Evolutionary conservation across 2,113 vertebrate genomes (phyloP).

Genomic region (Emydura subglobosa): DNA sequence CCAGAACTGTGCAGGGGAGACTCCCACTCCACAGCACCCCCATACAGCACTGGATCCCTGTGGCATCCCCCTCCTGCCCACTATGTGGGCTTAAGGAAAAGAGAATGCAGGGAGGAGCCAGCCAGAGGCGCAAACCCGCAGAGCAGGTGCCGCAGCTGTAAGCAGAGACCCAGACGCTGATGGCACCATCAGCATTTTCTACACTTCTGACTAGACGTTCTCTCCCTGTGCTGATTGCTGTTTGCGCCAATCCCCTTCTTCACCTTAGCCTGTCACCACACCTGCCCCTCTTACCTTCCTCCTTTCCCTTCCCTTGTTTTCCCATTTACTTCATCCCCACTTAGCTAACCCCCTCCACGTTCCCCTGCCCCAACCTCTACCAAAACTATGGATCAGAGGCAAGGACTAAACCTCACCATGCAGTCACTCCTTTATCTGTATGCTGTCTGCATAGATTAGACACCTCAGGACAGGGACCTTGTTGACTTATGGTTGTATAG

Average conservation of each 20-base stretch:
- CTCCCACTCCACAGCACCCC: background rate
- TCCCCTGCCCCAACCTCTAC: no score
- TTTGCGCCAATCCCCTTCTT: background rate
- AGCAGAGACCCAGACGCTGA: background rate
- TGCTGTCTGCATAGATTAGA: rapidly evolving
- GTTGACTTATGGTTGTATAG: background rate
- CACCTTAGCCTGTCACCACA: background rate
- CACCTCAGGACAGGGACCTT: no score
- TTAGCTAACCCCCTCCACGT: background rate
- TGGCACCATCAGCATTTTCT: background rate
- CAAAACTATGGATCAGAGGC: background rate
- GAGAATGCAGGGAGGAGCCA: background rate
- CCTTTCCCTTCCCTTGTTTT: background rate
- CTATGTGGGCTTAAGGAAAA: background rate
- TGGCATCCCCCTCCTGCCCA: background rate
- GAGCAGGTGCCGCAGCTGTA: background rate
- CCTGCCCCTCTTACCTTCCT: background rate
- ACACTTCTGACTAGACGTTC: background rate
- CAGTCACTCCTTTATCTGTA: rapidly evolving
- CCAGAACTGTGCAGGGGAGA: background rate
- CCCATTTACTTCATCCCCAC: background rate
- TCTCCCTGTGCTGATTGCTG: background rate
- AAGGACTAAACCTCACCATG: background rate
- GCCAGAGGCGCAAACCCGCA: rapidly evolving
- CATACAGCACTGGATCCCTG: background rate